Percentiles rank a stretch among this genome's conserved stretches.
Evolutionary conservation across 92 coral and sea anemone genomes (phyloP).

Genomic region (Palythoa caribaeorum): DNA sequence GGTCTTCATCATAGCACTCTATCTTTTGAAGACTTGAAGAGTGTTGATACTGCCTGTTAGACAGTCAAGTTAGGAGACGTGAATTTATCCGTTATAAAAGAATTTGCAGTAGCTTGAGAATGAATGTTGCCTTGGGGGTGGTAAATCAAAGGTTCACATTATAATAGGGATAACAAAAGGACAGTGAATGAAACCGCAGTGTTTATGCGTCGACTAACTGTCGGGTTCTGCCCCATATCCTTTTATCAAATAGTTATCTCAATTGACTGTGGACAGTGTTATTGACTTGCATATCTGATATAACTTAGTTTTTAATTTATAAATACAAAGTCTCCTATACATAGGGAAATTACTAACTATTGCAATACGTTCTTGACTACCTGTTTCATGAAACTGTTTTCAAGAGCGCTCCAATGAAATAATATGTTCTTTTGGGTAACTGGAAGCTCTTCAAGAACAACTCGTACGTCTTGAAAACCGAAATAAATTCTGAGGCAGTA

Average conservation of each 20-base stretch:
- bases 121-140: constrained; percentile 24
- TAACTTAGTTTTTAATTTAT: not conserved
- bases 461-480: not conserved
- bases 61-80: not conserved
- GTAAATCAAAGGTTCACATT: not conserved
- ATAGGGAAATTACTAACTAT: not conserved
- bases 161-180: constrained; percentile 16
- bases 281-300: not conserved
- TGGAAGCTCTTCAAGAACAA: not conserved
- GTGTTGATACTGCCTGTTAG: not conserved
- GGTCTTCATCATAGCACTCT: not conserved
- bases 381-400: not conserved
- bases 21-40: not conserved
- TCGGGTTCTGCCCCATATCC: constrained; percentile 26
- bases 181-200: constrained; percentile 1
- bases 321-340: constrained; percentile 3
- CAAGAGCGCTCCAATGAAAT: not conserved
- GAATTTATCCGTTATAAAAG: not conserved
- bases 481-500: not conserved
- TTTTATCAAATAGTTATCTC: constrained; percentile 26
- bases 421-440: not conserved
- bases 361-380: not conserved
- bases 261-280: not conserved
- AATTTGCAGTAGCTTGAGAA: not conserved
- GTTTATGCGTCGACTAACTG: constrained; percentile 30